phyloP scores from a whole-genome alignment of 2,797 vertebrate genomes.

The Sorex maritimensis region DNA sequence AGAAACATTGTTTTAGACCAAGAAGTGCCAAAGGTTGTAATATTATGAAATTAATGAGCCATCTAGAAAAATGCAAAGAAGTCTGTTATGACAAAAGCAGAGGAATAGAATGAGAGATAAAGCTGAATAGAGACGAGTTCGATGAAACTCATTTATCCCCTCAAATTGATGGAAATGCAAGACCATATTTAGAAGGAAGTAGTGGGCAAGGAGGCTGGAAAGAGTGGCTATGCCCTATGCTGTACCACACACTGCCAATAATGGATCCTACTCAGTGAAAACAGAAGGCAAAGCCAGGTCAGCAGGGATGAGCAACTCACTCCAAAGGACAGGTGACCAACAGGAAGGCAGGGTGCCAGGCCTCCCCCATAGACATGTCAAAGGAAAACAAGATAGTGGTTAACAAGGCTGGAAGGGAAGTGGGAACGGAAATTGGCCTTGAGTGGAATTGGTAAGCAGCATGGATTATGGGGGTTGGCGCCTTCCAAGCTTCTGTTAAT shows the following conservation, averaged over 20 bases:
- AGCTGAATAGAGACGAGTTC: not conserved
- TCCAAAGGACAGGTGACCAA: not conserved
- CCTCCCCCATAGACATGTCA: not conserved
- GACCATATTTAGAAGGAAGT: not conserved
- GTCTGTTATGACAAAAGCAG: not conserved
- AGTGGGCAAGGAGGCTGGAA: not conserved
- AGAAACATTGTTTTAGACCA: not conserved
- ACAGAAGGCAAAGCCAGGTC: too few relatives aligned
- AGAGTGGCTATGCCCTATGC: not conserved
- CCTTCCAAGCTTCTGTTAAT: not conserved
- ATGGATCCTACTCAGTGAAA: too few relatives aligned
- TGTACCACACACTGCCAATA: too few relatives aligned
- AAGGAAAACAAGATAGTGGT: too few relatives aligned
- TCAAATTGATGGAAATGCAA: not conserved
- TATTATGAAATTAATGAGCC: not conserved
- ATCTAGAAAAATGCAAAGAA: too few relatives aligned
- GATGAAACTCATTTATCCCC: not conserved
- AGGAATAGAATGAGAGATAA: not conserved
- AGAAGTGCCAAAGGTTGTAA: not conserved
- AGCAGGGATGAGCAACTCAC: not conserved
- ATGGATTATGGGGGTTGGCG: accelerated
- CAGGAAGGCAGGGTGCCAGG: too few relatives aligned
- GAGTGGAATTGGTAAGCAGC: not conserved
- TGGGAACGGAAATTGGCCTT: not conserved
- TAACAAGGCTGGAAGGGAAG: not conserved